Evolutionary conservation across 92 coral and sea anemone genomes (phyloP), one percentile per base, ranked within the genome.

Genomic region (Epizoanthus ramosus): DNA sequence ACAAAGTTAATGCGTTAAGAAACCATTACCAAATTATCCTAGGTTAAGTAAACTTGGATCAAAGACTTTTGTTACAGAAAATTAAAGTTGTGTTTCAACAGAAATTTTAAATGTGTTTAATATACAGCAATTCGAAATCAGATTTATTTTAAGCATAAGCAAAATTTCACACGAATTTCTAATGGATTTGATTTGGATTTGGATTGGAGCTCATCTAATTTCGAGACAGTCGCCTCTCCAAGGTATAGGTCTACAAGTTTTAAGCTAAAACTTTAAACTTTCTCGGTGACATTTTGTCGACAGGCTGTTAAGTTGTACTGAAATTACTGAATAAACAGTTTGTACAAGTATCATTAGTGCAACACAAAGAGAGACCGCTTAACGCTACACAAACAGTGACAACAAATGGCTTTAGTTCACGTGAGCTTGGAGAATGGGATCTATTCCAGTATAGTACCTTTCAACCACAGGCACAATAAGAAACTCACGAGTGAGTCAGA

Each of bases 241-340:
- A 47, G 54, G 15, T 47, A 47, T 7, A 47, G 54, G 54, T 47
- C 54, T 47, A 47, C 54, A 47, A 47, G 15, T 47, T 50, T 50
- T 37, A 37, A 37, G 61, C 61, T 12, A 37, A n/a, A 57, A 4
- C 8, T 25, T 7, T 28, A 33, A 8, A 28, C 39, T 1, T 18
- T 28, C 35, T 67, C 16, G 14, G 17, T 33, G 17, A 16, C 50
- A 67, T 33, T 67, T 16, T 41, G 39, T 39, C 35, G 39, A 65
- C 8, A 56, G 21, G 33, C 2, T 8, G n/a, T 74, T 23, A 35
- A 16, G 21, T 5, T 25, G 4, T 74, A 37, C 18, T 12, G 6
- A 74, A 35, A 56, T 75, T 16, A 41, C 13, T n/a, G 67, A 58
- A 24, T 74, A 57, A 75, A 75, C 68, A 75, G n/a, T n/a, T 28